A percentile compares a stretch with the other conserved stretches of the same genome.
These are phyloP conservation scores for Sphecodes monilicornis DNA, from an alignment of 2,888 invertebrate genomes.

Conservation along the genomic window DNA sequence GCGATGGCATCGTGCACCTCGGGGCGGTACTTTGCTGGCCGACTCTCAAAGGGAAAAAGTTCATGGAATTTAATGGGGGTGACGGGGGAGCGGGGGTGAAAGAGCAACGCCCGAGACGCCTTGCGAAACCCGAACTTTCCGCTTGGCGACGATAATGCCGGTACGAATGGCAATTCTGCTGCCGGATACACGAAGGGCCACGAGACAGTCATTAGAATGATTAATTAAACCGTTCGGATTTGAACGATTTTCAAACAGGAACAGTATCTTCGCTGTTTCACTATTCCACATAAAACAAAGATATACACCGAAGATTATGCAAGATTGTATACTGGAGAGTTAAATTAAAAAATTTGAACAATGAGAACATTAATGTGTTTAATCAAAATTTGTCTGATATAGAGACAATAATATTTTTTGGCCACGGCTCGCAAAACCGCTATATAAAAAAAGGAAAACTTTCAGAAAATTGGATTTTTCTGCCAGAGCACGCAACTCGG, in stretches of 20 bases:
- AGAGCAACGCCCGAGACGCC: slow-evolving; percentile 3
- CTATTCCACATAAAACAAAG: too few relatives aligned
- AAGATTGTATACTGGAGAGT: too few relatives aligned
- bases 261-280: too few relatives aligned
- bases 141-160: not conserved
- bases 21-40: slow-evolving; percentile 1
- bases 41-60: not conserved
- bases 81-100: not conserved
- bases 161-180: not conserved
- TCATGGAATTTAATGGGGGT: slow-evolving; percentile 1
- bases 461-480: not conserved
- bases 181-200: not conserved
- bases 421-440: not conserved
- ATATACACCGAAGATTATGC: too few relatives aligned
- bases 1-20: not conserved
- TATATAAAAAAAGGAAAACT: not conserved
- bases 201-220: not conserved
- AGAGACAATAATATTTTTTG: not conserved
- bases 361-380: too few relatives aligned
- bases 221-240: not conserved
- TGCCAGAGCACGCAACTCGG: not conserved
- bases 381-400: not conserved
- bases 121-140: not conserved
- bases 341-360: not conserved
- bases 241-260: too few relatives aligned